Base-by-base conservation (phyloP, 2,113 vertebrate genomes). In the Ammodytes dubius region DNA sequence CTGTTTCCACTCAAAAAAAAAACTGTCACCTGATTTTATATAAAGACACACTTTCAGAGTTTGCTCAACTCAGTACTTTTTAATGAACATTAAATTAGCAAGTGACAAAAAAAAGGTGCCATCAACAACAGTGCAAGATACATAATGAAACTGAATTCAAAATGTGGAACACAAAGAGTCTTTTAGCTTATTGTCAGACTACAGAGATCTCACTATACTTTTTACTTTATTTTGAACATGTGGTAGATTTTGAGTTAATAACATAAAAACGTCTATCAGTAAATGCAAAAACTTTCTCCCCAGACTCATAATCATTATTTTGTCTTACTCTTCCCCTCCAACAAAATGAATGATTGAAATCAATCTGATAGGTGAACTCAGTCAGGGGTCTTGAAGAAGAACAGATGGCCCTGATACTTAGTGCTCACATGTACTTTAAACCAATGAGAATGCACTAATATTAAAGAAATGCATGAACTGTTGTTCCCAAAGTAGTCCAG, bases 1-100 rank as follows among this genome's bases (percentile, higher is more conserved):
- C 1, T 6, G 39, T 11, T 2, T 12, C 11, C 7, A 43, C 35
- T 40, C 4, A 0, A 6, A 14, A 7, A 14, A 7, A 74, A 39
- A 46, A 0, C 8, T 52, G 17, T 54, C 58, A 46, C 9, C 11
- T 42, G 35, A 68, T 8, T 12, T 40, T 11, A 46, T 47, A 27
- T 50, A 58, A 67, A 47, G 39, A 77, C 12, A 63, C 3, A 6
- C 40, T 4, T 13, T n/a, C 12, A 17, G 14, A 4, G 10, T 27
- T 58, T 49, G 63, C 47, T 54, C n/a, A 70, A 53, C 59, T 2
- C 43, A 71, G 7, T 5, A 70, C 19, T 0, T 70, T 86, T 81
- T 74, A 73, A 71, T 78, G 17, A 58, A 78, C 7, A 67, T 35
- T 35, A 40, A 56, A 53, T 59, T 11, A 64, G 60, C n/a, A 63